Evolutionary conservation across 2,797 vertebrate genomes (phyloP).

Genomic region (Xenopus petersii): DNA sequence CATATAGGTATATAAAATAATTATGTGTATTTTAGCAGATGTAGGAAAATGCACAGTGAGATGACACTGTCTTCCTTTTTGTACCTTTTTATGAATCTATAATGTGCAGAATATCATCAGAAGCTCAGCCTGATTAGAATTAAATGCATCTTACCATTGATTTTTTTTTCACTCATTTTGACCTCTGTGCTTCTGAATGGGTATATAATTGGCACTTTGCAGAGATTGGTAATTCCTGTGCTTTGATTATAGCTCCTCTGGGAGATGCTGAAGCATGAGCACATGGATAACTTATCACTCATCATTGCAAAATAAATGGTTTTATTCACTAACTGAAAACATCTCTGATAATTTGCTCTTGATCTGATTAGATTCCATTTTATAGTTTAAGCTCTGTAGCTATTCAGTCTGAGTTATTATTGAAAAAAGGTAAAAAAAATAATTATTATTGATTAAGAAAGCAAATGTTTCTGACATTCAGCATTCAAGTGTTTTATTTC

Average conservation of each 20-base stretch:
- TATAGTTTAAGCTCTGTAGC: constrained; percentile 2
- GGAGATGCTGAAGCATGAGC: constrained; percentile 16
- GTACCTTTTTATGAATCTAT: no score
- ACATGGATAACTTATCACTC: constrained; percentile 14
- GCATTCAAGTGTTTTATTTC: constrained; percentile 3
- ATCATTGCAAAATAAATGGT: constrained; percentile 33
- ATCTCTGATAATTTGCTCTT: constrained; percentile 18
- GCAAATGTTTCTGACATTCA: not conserved
- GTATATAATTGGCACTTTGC: constrained; percentile 35
- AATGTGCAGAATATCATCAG: no score
- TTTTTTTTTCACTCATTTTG: constrained; percentile 31
- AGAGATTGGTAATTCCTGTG: constrained; percentile 20
- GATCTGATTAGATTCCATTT: constrained; percentile 18
- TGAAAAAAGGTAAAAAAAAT: constrained; percentile 16
- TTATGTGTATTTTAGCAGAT: no score
- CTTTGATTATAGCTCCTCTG: constrained; percentile 34
- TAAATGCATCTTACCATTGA: constrained; percentile 26
- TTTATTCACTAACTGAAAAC: constrained; percentile 24
- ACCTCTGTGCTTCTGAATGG: constrained; percentile 25
- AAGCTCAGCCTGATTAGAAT: constrained; percentile 25
- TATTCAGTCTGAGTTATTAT: constrained; percentile 7
- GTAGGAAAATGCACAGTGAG: no score
- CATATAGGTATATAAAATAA: no score
- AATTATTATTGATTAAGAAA: constrained; percentile 28
- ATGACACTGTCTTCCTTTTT: no score